Evolutionary conservation across 2,113 vertebrate species (phyloP), one percentile per base, ranked within the genome.

Genomic region (Sinocyclocheilus rhinocerous): DNA sequence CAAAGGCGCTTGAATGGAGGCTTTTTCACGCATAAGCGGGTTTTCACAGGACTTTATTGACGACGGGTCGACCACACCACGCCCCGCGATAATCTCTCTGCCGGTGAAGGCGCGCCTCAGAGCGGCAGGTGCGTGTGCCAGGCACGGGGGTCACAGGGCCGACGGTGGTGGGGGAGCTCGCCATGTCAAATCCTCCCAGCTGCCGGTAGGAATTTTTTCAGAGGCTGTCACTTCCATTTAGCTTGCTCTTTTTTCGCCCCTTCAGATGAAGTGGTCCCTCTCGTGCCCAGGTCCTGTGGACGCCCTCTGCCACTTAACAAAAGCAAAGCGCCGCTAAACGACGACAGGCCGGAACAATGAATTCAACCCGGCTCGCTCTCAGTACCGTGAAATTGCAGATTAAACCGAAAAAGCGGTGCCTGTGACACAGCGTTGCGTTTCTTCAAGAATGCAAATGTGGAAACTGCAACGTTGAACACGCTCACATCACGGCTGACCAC

Each of bases 71-170:
- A 86, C 90, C 92, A 91, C 87, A 95, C 93, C 90, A 93, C 94
- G 95, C 95, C 96, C 95, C 93, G 93, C 92, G 95, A 95, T 98
- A 97, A 98, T 97, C 96, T 94, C 94, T 95, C 94, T 84, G 95
- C 93, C 94, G 95, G 95, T 96, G 96, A 97, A 96, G 96, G 95
- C 94, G 87, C 85, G 92, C 89, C 93, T 92, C 92, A 76, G 90
- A 92, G 92, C 91, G 92, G 95, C 95, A 96, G 95, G 95, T 95
- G 95, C 93, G 94, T 94, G 93, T 92, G 93, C 93, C 92, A 82
- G 89, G 91, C 90, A 88, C 24, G 90, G 92, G 93, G 94, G 93
- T 92, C 89, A 75, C 8, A 80, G 75, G 89, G 88, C 87, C 84
- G 84, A 87, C 84, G 69, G 86, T 88, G 83, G 76, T 61, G 86